Evolutionary conservation across 2,888 invertebrate genomes (phyloP), one percentile per base, ranked within the genome.

Genomic region (Vannuccia rotundouncinata): DNA sequence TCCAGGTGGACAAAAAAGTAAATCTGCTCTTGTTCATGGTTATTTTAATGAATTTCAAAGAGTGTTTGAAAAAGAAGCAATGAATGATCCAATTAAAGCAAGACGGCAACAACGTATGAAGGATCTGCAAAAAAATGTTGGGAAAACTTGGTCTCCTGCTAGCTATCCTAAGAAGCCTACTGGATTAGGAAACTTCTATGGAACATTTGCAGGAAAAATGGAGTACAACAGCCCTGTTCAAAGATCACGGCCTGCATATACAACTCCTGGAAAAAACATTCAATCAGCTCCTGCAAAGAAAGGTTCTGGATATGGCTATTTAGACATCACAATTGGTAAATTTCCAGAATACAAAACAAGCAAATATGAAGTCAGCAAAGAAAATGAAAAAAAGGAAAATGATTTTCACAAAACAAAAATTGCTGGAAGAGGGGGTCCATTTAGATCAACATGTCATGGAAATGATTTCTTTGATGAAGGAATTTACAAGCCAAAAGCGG

Each of bases 271-370:
- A 25, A 87, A 85, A 83, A 88, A 88, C 83, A 83, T 88, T 25
- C 81, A 84, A 59, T 87, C 87, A 73, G 87, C 86, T 81, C 88
- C 88, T 31, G 84, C 86, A 13, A 88, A 87, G 82, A 85, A 83
- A 83, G 88, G 88, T 79, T 88, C 88, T 75, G 88, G 88, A 66
- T 88, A 84, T 85, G 88, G 88, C 86, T 87, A 87, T 84, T 82
- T 85, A 66, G 82, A 83, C 60, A 86, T 87, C 59, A 85, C 86
- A 60, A 83, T 88, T 77, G 85, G 86, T 75, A 81, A 82, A n/a
- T 87, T 87, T 83, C 85, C 86, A 13, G 83, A 84, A 78, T 84
- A 88, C 83, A 82, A 84, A 81, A 80, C 84, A 74, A 87, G 88
- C 79, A 83, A 84, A 22, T 88, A 85, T 83, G 84, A 85, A 79